phyloP scores from a whole-genome alignment of 2,888 invertebrate genomes.

The Sphinx pinastri region DNA sequence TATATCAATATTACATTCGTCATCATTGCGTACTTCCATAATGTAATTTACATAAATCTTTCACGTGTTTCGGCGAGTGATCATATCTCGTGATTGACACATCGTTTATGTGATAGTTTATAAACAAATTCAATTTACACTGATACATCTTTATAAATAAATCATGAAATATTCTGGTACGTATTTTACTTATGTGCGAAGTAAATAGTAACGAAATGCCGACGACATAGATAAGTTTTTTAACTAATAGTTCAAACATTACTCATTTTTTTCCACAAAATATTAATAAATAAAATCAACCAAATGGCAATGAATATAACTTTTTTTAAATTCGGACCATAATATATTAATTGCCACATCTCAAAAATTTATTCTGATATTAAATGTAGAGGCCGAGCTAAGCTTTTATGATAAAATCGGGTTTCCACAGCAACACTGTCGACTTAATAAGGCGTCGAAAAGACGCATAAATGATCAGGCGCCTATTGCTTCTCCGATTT shows the following conservation, averaged over 20 bases:
- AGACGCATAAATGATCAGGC: slow-evolving; percentile 2
- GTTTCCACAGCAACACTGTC: slow-evolving; percentile 1
- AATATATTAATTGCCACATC: too few relatives aligned
- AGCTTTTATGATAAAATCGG: slow-evolving; percentile 6
- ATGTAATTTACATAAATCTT: slow-evolving; percentile 1
- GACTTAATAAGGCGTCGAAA: slow-evolving; percentile 15
- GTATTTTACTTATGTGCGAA: not conserved
- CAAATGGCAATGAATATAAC: too few relatives aligned
- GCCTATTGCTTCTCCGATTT: not conserved
- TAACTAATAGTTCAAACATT: too few relatives aligned
- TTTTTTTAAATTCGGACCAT: too few relatives aligned
- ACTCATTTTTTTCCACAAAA: too few relatives aligned
- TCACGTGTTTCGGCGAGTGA: slow-evolving; percentile 15
- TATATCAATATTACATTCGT: not conserved
- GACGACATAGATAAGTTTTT: too few relatives aligned
- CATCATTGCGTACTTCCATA: slow-evolving; percentile 8
- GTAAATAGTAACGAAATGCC: too few relatives aligned
- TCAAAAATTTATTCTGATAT: too few relatives aligned
- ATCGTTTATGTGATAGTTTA: not conserved
- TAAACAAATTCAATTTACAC: not conserved
- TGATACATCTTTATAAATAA: slow-evolving; percentile 4
- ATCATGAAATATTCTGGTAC: not conserved
- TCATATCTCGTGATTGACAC: slow-evolving; percentile 18
- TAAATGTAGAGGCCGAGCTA: not conserved
- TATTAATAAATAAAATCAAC: too few relatives aligned